Evolutionary conservation across 2,888 invertebrate species (phyloP).

Genomic region (Acanthosepion pharaonis): DNA sequence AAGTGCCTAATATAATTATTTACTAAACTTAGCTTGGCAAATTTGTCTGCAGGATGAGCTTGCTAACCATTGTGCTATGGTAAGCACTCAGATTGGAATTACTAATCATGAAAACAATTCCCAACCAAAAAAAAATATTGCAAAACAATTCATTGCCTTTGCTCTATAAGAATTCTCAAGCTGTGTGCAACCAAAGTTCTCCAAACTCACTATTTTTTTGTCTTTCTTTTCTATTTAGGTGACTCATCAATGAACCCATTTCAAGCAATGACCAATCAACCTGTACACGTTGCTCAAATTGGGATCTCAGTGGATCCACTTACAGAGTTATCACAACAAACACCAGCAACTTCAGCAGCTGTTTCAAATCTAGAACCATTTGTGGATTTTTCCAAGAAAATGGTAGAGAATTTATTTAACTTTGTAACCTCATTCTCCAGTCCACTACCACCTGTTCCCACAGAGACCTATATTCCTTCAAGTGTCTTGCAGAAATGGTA

Average conservation of each 20-base stretch:
- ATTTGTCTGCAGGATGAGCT: too few relatives aligned
- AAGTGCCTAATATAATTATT: background rate
- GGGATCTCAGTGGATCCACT: constrained; percentile 91
- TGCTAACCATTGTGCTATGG: too few relatives aligned
- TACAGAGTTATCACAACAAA: constrained; percentile 77
- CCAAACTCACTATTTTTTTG: background rate
- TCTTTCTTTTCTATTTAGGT: constrained; percentile 42
- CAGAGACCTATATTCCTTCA: constrained; percentile 89
- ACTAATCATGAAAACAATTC: too few relatives aligned
- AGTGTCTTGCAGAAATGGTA: constrained; percentile 94
- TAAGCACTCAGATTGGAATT: too few relatives aligned
- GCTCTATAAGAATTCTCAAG: background rate
- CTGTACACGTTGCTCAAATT: constrained; percentile 90
- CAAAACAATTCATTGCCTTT: too few relatives aligned
- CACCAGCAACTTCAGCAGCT: constrained; percentile 74
- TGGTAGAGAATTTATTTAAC: constrained; percentile 94
- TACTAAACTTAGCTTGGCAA: background rate
- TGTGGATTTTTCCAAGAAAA: constrained; percentile 83
- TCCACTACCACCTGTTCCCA: constrained; percentile 85
- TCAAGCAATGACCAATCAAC: constrained; percentile 77
- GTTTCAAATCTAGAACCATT: constrained; percentile 73
- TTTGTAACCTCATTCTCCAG: constrained; percentile 92
- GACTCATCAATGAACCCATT: constrained; percentile 50
- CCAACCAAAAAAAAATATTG: too few relatives aligned
- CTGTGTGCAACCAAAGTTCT: background rate